These are phyloP conservation scores for Propithecus coquereli DNA, from an alignment of 2,113 vertebrate species.

Conservation along the genomic window DNA sequence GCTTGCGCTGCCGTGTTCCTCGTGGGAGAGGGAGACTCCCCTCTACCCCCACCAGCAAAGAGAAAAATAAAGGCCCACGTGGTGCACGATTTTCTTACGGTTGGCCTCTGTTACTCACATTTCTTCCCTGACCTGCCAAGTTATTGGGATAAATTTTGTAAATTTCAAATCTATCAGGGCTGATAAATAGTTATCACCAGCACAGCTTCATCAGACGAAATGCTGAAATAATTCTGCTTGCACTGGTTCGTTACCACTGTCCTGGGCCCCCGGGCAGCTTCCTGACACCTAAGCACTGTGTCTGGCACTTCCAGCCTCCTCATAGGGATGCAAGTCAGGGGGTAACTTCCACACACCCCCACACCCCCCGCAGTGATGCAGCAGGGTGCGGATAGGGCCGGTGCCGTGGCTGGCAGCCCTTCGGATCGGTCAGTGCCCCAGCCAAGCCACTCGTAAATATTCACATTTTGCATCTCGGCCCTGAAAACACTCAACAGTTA, in stretches of 20 bases:
- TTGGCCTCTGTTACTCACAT: neutral
- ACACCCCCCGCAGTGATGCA: accelerated
- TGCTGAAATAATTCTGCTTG: neutral
- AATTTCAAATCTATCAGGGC: neutral
- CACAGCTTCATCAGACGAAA: neutral
- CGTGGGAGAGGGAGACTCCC: neutral
- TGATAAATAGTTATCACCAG: neutral
- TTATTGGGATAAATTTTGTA: neutral
- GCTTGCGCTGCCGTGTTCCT: neutral
- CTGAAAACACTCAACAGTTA: neutral
- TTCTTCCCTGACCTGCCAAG: neutral
- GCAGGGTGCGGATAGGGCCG: neutral
- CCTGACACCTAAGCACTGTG: neutral
- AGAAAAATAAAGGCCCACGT: neutral
- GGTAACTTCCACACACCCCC: accelerated
- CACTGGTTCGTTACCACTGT: neutral
- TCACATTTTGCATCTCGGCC: neutral
- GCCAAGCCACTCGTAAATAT: neutral
- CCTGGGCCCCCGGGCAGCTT: accelerated
- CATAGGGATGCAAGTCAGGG: accelerated
- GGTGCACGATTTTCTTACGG: neutral
- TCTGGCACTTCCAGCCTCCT: no score
- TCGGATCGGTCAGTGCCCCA: no score
- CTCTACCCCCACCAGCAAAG: neutral
- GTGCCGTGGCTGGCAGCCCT: neutral